phyloP scores from a whole-genome alignment of 1,140 invertebrate species.

The Pteromalus puparum region DNA sequence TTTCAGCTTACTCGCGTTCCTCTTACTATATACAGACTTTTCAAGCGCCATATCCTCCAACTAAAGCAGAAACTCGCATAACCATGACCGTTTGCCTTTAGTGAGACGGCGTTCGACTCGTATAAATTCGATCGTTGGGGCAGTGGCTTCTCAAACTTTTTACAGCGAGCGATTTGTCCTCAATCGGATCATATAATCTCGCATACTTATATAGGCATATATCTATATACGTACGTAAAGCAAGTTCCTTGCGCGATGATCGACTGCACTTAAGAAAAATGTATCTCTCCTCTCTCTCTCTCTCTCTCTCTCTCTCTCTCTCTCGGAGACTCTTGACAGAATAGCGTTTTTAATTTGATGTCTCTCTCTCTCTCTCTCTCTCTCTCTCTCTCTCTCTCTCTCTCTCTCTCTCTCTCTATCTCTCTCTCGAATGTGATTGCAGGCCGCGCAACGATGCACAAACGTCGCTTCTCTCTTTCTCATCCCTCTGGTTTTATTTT shows the following conservation, averaged over 20 bases:
- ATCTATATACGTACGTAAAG: background rate
- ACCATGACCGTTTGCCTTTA: background rate
- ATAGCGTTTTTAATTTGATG: background rate
- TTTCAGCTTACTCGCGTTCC: background rate
- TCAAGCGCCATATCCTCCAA: background rate
- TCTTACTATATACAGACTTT: background rate
- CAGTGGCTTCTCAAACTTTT: background rate
- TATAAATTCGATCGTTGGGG: background rate
- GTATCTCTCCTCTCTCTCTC: background rate
- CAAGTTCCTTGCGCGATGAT: background rate
- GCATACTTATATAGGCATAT: no score
- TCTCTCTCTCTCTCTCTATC: no score
- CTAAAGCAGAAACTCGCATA: background rate
- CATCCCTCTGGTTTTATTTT: background rate
- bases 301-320: no score
- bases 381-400: no score
- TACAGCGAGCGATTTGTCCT: background rate
- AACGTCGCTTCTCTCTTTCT: no score
- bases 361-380: no score
- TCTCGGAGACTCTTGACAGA: no score
- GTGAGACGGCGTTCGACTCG: constrained; percentile 1
- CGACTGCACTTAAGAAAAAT: background rate
- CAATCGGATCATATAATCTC: background rate
- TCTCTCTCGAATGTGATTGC: no score
- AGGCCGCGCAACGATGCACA: no score